Percentiles rank a stretch among this genome's conserved stretches.
Conservation (phyloP, 1,140 invertebrate species). For the Eriocheir sinensis region DNA sequence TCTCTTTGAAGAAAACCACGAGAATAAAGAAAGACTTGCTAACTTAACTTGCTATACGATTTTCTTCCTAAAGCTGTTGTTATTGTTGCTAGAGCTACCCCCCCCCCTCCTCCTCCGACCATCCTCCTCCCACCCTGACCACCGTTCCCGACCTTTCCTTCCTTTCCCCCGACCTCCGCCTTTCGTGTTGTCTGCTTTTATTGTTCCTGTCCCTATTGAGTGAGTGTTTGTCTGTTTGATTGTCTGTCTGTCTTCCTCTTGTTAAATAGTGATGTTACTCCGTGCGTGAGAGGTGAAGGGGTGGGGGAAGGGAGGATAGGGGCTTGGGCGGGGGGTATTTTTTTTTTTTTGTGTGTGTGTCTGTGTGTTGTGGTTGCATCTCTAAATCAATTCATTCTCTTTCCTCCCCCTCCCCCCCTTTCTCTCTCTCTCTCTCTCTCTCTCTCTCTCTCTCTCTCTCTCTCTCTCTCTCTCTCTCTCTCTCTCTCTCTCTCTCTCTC, state of each 20-base stretch:
- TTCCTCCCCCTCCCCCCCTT: not conserved
- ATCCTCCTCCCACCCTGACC: no score
- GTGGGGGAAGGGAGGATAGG: not conserved
- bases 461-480: not conserved
- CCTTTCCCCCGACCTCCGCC: not conserved
- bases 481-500: slow-evolving; percentile 9
- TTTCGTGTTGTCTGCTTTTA: not conserved
- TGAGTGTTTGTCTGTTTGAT: no score
- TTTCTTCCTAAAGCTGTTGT: not conserved
- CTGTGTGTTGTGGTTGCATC: no score
- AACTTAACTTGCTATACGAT: no score
- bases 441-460: no score
- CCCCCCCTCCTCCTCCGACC: not conserved
- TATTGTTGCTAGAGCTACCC: not conserved
- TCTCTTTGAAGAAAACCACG: no score
- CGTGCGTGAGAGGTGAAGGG: not conserved
- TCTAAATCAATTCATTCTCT: not conserved
- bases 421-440: not conserved
- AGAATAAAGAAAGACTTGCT: no score
- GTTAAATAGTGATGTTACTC: not conserved
- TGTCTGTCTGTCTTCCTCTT: not conserved
- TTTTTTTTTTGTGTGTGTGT: no score
- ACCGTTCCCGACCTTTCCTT: not conserved
- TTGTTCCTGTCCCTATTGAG: not conserved
- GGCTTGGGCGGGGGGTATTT: not conserved